These are phyloP conservation scores for Dromaius novaehollandiae DNA, from an alignment of 2,113 vertebrate genomes.

Conservation along the genomic window DNA sequence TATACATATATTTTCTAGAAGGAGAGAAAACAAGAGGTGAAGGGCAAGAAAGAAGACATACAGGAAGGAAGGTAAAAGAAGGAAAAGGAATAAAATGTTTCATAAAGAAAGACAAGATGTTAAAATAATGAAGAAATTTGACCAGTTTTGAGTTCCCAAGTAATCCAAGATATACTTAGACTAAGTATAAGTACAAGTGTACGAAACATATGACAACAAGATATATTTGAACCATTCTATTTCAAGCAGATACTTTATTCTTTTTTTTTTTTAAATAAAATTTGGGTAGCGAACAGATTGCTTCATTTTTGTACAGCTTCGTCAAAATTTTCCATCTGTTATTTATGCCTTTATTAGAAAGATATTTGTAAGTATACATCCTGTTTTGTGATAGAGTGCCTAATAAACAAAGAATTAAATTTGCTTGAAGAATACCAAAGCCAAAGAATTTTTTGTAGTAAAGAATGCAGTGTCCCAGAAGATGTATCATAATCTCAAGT, in stretches of 20 bases:
- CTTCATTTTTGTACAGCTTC: background rate
- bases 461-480: background rate
- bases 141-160: background rate
- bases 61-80: slow-evolving; percentile 68
- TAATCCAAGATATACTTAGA: background rate
- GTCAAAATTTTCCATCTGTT: background rate
- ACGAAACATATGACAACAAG: background rate
- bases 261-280: background rate
- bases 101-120: background rate
- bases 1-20: slow-evolving; percentile 43
- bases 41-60: slow-evolving; percentile 71
- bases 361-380: background rate
- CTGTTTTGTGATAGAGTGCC: background rate
- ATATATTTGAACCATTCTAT: background rate
- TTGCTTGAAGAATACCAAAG: background rate
- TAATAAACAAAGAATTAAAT: background rate
- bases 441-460: background rate
- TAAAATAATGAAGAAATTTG: background rate
- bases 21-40: slow-evolving; percentile 56
- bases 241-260: background rate
- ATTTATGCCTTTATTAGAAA: background rate
- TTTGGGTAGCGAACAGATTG: background rate
- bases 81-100: background rate
- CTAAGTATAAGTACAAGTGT: background rate
- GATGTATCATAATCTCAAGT: background rate